Percentiles rank a stretch among this genome's conserved stretches.
Evolutionary conservation across 2,113 vertebrate genomes (phyloP).

Genomic region (Candoia aspera): DNA sequence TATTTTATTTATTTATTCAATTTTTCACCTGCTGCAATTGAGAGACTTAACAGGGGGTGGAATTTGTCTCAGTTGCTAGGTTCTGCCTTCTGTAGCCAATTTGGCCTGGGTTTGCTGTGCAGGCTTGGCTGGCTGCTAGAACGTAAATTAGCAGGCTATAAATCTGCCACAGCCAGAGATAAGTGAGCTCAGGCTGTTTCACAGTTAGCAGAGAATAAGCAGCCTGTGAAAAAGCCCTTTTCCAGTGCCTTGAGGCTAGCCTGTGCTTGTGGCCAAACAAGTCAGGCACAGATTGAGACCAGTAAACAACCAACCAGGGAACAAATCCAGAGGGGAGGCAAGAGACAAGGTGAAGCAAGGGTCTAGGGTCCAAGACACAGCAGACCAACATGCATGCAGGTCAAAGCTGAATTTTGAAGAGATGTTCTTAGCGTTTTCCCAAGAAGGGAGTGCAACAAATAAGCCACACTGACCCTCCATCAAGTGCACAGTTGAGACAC

Average conservation of each 20-base stretch:
- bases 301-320: neutral
- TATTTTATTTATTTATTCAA: neutral
- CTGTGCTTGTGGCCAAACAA: neutral
- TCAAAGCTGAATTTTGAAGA: neutral
- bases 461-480: neutral
- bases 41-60: neutral
- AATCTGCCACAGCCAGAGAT: neutral
- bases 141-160: neutral
- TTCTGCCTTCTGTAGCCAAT: neutral
- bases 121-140: neutral
- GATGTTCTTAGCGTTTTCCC: neutral
- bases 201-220: neutral
- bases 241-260: neutral
- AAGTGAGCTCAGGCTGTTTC: neutral
- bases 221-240: neutral
- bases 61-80: neutral
- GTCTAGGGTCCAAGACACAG: neutral
- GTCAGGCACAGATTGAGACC: neutral
- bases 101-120: neutral
- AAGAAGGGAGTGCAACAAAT: neutral
- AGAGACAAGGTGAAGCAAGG: neutral
- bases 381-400: too few species aligned
- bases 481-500: neutral
- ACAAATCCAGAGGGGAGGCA: neutral
- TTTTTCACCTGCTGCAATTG: neutral